Percentiles rank a stretch among this genome's conserved stretches.
Conservation (phyloP, 2,888 invertebrate species). For the Rhagonycha fulva region DNA sequence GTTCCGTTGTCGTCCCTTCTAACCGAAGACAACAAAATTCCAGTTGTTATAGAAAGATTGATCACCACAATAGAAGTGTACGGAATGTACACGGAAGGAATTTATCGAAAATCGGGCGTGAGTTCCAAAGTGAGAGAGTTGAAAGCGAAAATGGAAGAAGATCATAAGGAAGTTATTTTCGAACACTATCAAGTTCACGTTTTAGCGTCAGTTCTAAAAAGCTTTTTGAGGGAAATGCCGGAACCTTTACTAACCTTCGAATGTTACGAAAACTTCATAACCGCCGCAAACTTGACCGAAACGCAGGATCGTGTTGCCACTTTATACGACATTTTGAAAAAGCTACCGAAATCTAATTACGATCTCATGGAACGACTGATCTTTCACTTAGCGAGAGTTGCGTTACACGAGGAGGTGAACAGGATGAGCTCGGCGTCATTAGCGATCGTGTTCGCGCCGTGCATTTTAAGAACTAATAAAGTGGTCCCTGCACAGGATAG, state of each 20-base stretch:
- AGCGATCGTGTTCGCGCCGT: slow-evolving; percentile 94
- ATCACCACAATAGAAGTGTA: slow-evolving; percentile 90
- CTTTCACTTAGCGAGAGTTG: slow-evolving; percentile 90
- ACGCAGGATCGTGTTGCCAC: slow-evolving; percentile 81
- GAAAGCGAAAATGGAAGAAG: slow-evolving; percentile 76
- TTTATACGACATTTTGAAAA: slow-evolving; percentile 83
- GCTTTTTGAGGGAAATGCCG: slow-evolving; percentile 89
- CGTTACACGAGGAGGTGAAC: slow-evolving; percentile 83
- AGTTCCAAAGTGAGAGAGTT: slow-evolving; percentile 82
- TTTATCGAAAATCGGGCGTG: slow-evolving; percentile 90
- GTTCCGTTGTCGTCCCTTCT: slow-evolving; percentile 76
- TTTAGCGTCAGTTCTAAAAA: slow-evolving; percentile 84
- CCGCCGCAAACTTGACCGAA: slow-evolving; percentile 84
- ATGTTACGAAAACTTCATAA: slow-evolving; percentile 91
- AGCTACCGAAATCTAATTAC: slow-evolving; percentile 87
- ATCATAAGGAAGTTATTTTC: slow-evolving; percentile 71
- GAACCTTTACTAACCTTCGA: slow-evolving; percentile 92
- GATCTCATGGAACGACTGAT: slow-evolving; percentile 90
- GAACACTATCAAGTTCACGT: slow-evolving; percentile 88
- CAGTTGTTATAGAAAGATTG: slow-evolving; percentile 84
- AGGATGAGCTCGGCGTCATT: slow-evolving; percentile 90
- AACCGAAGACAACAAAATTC: slow-evolving; percentile 78
- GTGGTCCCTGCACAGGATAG: slow-evolving; percentile 89
- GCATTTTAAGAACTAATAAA: slow-evolving; percentile 87
- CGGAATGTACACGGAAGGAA: slow-evolving; percentile 89